A percentile compares a stretch with the other conserved stretches of the same genome.
These are phyloP conservation scores for Dioctria rufipes DNA, from an alignment of 2,888 invertebrate genomes.

Conservation along the genomic window DNA sequence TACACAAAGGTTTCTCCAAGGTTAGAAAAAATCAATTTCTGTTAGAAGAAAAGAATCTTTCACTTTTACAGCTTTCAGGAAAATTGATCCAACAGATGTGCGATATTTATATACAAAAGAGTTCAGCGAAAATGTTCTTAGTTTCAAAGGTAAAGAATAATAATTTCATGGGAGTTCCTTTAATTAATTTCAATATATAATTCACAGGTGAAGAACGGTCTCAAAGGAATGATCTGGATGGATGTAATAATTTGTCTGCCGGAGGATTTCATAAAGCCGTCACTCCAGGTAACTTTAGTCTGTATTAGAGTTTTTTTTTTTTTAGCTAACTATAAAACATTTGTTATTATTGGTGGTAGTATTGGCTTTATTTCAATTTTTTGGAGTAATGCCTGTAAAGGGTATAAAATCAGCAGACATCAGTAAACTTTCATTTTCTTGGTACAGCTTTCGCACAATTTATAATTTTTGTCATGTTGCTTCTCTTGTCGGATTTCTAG, in stretches of 20 bases:
- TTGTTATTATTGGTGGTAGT: background rate
- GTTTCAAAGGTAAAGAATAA: background rate
- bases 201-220: background rate
- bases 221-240: background rate
- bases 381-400: background rate
- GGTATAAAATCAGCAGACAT: background rate
- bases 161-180: background rate
- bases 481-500: too few relatives aligned
- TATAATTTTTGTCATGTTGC: too few relatives aligned
- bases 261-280: background rate
- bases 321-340: too few relatives aligned
- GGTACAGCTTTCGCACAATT: background rate
- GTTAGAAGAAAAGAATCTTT: too few relatives aligned
- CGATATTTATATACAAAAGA: background rate
- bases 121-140: background rate
- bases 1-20: too few relatives aligned
- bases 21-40: too few relatives aligned
- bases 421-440: background rate
- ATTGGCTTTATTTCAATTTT: background rate
- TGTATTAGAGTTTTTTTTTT: too few relatives aligned
- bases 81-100: background rate
- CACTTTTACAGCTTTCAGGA: too few relatives aligned
- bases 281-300: background rate
- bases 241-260: background rate
- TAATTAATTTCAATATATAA: too few relatives aligned